These are phyloP conservation scores for Agrypnia vestita DNA, from an alignment of 1,140 invertebrate species.

Conservation along the genomic window DNA sequence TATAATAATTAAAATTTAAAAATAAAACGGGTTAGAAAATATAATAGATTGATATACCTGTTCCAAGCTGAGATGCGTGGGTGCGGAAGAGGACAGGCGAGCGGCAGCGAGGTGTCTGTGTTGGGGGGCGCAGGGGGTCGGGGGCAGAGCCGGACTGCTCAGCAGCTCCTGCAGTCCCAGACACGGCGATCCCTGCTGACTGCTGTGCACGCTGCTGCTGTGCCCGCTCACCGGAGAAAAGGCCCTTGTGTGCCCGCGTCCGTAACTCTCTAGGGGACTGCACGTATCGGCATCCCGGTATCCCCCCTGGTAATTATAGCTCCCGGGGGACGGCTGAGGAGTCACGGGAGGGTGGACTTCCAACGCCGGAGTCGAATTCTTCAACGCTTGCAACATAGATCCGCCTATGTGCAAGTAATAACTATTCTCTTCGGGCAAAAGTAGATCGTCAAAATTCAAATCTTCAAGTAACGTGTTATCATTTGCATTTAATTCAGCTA, in stretches of 20 bases:
- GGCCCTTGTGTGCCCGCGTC: slow-evolving; percentile 67
- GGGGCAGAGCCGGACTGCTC: slow-evolving; percentile 74
- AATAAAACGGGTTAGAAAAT: neutral
- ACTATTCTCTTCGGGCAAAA: slow-evolving; percentile 81
- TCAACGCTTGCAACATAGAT: slow-evolving; percentile 67
- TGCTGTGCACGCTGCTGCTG: slow-evolving; percentile 73
- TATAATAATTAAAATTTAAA: too few relatives aligned
- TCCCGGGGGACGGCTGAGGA: slow-evolving; percentile 65
- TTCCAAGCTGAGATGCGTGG: slow-evolving; percentile 85
- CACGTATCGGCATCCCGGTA: slow-evolving; percentile 56
- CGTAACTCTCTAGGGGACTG: slow-evolving; percentile 69
- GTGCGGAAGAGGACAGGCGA: slow-evolving; percentile 86
- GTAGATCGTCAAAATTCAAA: slow-evolving; percentile 88
- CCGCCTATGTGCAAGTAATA: slow-evolving; percentile 71
- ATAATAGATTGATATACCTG: slow-evolving; percentile 63
- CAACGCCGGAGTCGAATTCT: slow-evolving; percentile 63
- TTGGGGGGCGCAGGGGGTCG: slow-evolving; percentile 64
- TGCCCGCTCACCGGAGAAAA: slow-evolving; percentile 76
- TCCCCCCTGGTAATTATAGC: slow-evolving; percentile 58
- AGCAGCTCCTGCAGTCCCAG: slow-evolving; percentile 77
- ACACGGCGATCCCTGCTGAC: slow-evolving; percentile 65
- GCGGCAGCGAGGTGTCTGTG: slow-evolving; percentile 72
- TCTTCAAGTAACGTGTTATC: slow-evolving; percentile 87
- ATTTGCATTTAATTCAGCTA: slow-evolving; percentile 90
- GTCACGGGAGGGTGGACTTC: slow-evolving; percentile 69